Evolutionary conservation across 1,140 invertebrate genomes (phyloP).

Genomic region (Hyphantria cunea): DNA sequence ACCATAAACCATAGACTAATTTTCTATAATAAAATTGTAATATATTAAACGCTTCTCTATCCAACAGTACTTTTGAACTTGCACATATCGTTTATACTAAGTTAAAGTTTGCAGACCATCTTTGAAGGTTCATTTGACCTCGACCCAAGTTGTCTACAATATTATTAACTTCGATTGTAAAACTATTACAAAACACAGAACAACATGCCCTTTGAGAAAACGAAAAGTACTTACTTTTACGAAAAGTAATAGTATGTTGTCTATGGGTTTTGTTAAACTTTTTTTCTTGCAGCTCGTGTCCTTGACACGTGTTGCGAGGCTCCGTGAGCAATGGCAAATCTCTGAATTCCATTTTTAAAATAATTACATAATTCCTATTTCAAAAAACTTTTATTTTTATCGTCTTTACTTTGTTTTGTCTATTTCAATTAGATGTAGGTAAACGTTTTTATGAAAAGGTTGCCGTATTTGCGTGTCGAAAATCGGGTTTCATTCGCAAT

Average conservation of each 20-base stretch:
- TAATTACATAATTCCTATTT: no score
- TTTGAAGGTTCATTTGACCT: constrained; percentile 8
- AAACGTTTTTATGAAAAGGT: no score
- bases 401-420: no score
- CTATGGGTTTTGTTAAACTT: constrained; percentile 2
- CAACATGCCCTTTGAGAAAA: constrained; percentile 8
- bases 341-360: not conserved
- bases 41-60: not conserved
- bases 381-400: no score
- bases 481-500: no score
- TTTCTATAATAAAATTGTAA: no score
- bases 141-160: not conserved
- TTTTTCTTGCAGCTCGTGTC: not conserved
- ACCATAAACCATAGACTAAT: no score
- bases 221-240: not conserved
- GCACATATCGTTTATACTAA: constrained; percentile 19
- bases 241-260: constrained; percentile 3
- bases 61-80: not conserved
- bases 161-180: not conserved
- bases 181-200: not conserved
- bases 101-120: constrained; percentile 5
- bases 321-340: not conserved
- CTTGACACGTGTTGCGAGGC: not conserved
- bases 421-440: no score
- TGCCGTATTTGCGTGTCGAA: no score